Evolutionary conservation across 2,113 vertebrate species (phyloP).

Genomic region (Mesitornis unicolor): DNA sequence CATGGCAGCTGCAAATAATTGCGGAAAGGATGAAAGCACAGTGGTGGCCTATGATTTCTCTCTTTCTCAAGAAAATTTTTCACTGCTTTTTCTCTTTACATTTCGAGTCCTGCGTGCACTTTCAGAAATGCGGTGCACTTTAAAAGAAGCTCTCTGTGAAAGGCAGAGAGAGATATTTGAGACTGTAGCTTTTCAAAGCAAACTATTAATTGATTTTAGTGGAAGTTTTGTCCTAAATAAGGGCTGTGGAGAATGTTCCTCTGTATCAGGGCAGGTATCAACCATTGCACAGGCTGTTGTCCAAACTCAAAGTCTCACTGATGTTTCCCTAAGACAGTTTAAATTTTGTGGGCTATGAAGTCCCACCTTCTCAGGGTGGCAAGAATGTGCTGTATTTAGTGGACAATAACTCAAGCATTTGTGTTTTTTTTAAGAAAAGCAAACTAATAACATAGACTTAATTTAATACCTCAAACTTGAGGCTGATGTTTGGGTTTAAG

Average conservation of each 20-base stretch:
- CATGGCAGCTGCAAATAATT: constrained; percentile 23
- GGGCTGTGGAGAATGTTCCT: neutral
- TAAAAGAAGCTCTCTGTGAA: neutral
- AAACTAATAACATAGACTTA: neutral
- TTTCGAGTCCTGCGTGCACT: neutral
- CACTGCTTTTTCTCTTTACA: neutral
- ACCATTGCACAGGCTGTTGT: neutral
- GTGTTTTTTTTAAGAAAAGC: neutral
- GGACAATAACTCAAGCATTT: neutral
- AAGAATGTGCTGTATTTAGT: neutral
- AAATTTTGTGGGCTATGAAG: neutral
- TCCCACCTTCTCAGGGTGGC: neutral
- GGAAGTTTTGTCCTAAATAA: neutral
- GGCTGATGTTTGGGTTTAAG: neutral
- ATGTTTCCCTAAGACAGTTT: neutral
- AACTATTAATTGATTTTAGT: neutral
- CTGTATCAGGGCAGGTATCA: neutral
- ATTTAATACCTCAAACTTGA: neutral
- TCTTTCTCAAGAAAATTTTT: neutral
- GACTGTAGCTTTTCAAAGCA: neutral
- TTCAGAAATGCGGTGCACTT: neutral
- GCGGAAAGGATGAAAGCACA: neutral
- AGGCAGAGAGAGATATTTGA: neutral
- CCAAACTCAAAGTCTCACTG: neutral
- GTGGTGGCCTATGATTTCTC: neutral